Percentiles rank a stretch among this genome's conserved stretches.
These are phyloP conservation scores for Amphimedon queenslandica DNA, from an alignment of 37 sponge, comb jelly and placozoan genomes.

Conservation along the genomic window DNA sequence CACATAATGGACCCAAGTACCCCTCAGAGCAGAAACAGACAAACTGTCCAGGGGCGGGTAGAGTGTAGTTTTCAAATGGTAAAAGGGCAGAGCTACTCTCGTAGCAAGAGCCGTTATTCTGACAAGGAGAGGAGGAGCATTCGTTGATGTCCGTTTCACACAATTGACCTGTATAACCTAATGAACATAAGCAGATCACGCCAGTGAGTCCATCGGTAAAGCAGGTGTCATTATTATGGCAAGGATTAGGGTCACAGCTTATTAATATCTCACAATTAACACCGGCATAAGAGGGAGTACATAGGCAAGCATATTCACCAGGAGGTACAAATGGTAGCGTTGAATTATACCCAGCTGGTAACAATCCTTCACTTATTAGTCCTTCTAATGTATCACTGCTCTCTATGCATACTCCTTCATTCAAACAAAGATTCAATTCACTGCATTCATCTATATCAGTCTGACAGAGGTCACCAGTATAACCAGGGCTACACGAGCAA, in stretches of 20 bases:
- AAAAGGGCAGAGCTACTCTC: background rate
- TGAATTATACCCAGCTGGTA: background rate
- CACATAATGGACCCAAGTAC: background rate
- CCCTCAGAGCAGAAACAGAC: background rate
- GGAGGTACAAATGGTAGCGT: background rate
- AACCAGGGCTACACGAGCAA: conserved; percentile 25
- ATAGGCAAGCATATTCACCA: conserved; percentile 2
- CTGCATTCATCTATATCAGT: conserved; percentile 44
- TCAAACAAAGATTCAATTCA: no score
- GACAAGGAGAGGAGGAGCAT: conserved; percentile 9
- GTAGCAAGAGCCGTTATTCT: background rate
- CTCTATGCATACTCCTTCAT: background rate
- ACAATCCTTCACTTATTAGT: background rate
- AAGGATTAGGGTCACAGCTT: conserved; percentile 14
- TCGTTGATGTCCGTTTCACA: conserved; percentile 23
- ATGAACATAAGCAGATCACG: conserved; percentile 18
- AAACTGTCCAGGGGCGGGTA: no score
- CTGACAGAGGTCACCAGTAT: conserved; percentile 30
- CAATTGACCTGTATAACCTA: conserved; percentile 6
- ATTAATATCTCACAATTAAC: conserved; percentile 5
- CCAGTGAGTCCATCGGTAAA: background rate
- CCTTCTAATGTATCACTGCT: background rate
- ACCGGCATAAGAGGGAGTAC: conserved; percentile 7
- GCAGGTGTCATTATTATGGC: conserved; percentile 25
- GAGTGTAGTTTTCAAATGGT: no score